These are phyloP conservation scores for Acropora yongei DNA, from an alignment of 64 coral and sea anemone species.

Conservation along the genomic window DNA sequence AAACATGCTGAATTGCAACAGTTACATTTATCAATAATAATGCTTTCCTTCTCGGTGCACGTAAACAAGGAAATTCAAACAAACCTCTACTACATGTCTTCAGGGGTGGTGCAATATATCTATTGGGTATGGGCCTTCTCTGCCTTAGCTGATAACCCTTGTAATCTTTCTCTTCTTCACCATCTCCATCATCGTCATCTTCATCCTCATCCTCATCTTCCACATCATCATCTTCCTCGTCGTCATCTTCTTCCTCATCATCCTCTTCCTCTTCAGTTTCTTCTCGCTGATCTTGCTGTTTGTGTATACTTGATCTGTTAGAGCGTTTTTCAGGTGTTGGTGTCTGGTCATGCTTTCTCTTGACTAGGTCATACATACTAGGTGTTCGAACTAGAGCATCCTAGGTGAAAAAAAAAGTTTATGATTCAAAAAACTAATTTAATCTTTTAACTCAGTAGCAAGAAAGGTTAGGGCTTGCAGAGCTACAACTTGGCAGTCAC, in stretches of 20 bases:
- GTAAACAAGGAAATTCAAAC: background rate
- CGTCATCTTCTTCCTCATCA: slow-evolving; percentile 53
- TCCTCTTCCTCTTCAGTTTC: slow-evolving; percentile 64
- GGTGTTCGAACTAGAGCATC: slow-evolving; percentile 3
- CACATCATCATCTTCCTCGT: slow-evolving; percentile 28
- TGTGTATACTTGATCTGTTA: background rate
- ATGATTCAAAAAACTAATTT: background rate
- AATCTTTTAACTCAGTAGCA: too few relatives aligned
- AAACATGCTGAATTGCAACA: too few relatives aligned
- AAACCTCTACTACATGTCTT: slow-evolving; percentile 62
- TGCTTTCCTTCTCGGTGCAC: too few relatives aligned
- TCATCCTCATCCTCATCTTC: slow-evolving; percentile 80
- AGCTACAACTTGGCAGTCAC: too few relatives aligned
- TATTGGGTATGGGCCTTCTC: slow-evolving; percentile 83
- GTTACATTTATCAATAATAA: too few relatives aligned
- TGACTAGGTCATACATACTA: slow-evolving; percentile 86
- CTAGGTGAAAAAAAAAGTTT: background rate
- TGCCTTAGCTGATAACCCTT: slow-evolving; percentile 86
- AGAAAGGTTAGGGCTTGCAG: too few relatives aligned
- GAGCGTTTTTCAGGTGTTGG: slow-evolving; percentile 70
- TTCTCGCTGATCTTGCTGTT: slow-evolving; percentile 27
- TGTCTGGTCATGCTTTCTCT: slow-evolving; percentile 82
- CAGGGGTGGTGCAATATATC: slow-evolving; percentile 92
- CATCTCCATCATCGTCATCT: slow-evolving; percentile 71
- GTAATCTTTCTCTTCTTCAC: slow-evolving; percentile 54